Evolutionary conservation across 2,113 vertebrate genomes (phyloP).

Genomic region (Carlito syrichta): DNA sequence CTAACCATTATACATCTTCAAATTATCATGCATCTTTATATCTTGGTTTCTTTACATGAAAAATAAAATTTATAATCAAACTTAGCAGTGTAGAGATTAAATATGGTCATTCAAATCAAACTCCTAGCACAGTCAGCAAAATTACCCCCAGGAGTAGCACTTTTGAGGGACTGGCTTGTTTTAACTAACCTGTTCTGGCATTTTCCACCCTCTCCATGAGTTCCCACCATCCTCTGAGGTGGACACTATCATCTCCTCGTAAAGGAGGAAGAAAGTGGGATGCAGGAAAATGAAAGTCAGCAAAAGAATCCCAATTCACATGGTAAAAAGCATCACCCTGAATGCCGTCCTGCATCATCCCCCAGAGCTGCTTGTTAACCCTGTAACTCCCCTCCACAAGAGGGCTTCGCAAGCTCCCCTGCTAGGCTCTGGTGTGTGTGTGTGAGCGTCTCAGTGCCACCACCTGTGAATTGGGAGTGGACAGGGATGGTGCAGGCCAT

Average conservation of each 20-base stretch:
- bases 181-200: background rate
- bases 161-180: background rate
- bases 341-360: too few relatives aligned
- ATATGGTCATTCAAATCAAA: background rate
- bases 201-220: fast-evolving
- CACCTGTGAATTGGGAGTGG: background rate
- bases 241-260: fast-evolving
- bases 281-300: background rate
- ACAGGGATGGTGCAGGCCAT: background rate
- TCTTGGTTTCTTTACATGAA: background rate
- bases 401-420: fast-evolving
- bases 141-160: too few relatives aligned
- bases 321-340: background rate
- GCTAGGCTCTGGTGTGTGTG: background rate
- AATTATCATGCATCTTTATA: background rate
- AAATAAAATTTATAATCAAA: background rate
- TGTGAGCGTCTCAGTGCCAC: too few relatives aligned
- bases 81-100: background rate
- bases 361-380: background rate
- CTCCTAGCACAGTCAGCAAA: background rate
- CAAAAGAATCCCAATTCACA: background rate
- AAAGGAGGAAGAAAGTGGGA: background rate
- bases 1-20: background rate
- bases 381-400: background rate
- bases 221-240: background rate